Evolutionary conservation across 2,888 invertebrate genomes (phyloP).

Genomic region (Lydus trimaculatus): DNA sequence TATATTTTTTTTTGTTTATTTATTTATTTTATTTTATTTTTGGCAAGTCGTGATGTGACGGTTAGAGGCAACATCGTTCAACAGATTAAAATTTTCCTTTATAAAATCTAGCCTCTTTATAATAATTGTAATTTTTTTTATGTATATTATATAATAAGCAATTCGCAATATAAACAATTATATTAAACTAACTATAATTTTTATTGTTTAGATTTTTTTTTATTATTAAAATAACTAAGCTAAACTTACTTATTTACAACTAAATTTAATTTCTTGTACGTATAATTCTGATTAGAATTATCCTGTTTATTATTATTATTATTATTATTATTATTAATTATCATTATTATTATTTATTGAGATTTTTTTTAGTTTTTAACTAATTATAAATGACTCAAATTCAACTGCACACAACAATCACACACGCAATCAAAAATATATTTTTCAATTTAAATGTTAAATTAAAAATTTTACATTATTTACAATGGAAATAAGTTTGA

Average conservation of each 20-base stretch:
- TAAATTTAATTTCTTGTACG: constrained; percentile 43
- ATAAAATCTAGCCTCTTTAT: constrained; percentile 27
- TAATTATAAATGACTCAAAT: constrained; percentile 38
- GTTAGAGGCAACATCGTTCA: constrained; percentile 19
- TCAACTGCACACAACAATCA: constrained; percentile 50
- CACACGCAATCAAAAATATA: constrained; percentile 37
- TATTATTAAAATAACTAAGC: constrained; percentile 47
- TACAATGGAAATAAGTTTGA: constrained; percentile 40
- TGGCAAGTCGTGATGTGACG: constrained; percentile 44
- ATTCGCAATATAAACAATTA: constrained; percentile 47
- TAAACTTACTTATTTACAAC: constrained; percentile 52
- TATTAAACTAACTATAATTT: constrained; percentile 36
- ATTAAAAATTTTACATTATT: constrained; percentile 39
- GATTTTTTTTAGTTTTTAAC: constrained; percentile 13
- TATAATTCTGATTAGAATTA: constrained; percentile 13
- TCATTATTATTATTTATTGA: not conserved
- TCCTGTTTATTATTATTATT: constrained; percentile 2
- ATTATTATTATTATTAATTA: not conserved
- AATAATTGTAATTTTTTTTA: constrained; percentile 20
- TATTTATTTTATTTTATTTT: constrained; percentile 46
- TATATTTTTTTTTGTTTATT: constrained; percentile 23
- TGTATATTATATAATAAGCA: constrained; percentile 34
- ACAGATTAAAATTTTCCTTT: constrained; percentile 3
- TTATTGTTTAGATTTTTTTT: not conserved
- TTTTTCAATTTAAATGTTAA: constrained; percentile 32